Conservation (phyloP, 1,140 invertebrate genomes). For the Monochamus saltuarius region DNA sequence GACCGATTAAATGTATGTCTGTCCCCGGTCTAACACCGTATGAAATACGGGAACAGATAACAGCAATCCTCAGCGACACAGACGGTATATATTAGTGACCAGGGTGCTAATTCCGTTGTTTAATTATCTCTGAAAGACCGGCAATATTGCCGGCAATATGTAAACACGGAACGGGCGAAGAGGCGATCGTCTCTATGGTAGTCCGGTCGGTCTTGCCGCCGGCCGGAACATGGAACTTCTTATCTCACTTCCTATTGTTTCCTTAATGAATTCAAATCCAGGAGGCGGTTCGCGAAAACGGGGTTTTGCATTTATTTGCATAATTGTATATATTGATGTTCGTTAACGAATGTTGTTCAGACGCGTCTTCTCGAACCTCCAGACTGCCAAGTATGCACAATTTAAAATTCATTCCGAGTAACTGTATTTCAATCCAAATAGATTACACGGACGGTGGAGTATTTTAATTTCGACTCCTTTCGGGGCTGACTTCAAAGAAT, state of each 20-base stretch:
- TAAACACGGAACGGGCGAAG: conserved; percentile 28
- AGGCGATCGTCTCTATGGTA: conserved; percentile 3
- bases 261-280: conserved; percentile 52
- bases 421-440: conserved; percentile 30
- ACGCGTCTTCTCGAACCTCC: background rate
- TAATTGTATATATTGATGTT: conserved; percentile 53
- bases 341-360: conserved; percentile 50
- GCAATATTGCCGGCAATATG: conserved; percentile 34
- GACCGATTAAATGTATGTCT: no score
- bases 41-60: no score
- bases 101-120: conserved; percentile 20
- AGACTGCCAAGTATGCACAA: background rate
- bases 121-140: conserved; percentile 31
- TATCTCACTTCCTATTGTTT: conserved; percentile 51
- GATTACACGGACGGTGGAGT: conserved; percentile 28
- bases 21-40: no score
- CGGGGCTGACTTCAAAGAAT: conserved; percentile 27
- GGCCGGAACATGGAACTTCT: conserved; percentile 42
- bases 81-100: conserved; percentile 1
- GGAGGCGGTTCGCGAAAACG: conserved; percentile 47
- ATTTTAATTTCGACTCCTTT: conserved; percentile 29
- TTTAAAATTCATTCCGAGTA: conserved; percentile 30
- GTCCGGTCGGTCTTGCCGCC: background rate
- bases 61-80: no score
- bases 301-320: conserved; percentile 51